Base-by-base conservation (phyloP, 2,888 invertebrate genomes). In the Acleris literana region DNA sequence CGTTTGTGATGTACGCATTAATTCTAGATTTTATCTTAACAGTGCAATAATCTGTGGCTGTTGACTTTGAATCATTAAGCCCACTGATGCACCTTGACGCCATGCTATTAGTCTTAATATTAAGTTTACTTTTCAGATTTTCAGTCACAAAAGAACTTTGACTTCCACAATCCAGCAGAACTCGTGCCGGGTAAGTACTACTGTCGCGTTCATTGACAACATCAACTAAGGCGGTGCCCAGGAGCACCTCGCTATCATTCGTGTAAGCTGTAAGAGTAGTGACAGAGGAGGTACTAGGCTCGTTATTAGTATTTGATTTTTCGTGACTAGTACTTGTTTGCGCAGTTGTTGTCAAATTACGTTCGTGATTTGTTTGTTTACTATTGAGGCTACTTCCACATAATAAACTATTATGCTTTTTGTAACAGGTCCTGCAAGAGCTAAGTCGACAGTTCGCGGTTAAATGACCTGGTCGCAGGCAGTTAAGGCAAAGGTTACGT, bases 101-200 rank as follows among this genome's bases (percentile, higher is more conserved):
- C 5, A 48, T 25, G 2, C 18, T 44, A 29, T 48, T 29, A 48
- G 25, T 22, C 17, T 46, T 29, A 48, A 58, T 48, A n/a, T 58
- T 58, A 58, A 58, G 57, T 46, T 58, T 48, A 5, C 6, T 48
- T 58, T 58, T 58, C 25, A 58, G 57, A 17, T 48, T 22, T 33
- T 58, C 57, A 29, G 57, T 48, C 2, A 58, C 17, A 17, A 58
- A 56, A 13, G 39, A 44, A 16, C 56, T 44, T 22, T 56, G 43
- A 18, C 57, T 48, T 7, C 57, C 57, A 13, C 46, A 46, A 7
- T 57, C 57, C 46, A 57, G 11, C 57, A 57, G 9, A 57, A 25
- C 29, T 48, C 57, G 46, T 57, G 57, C 48, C 29, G 17, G 29
- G 57, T 57, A 46, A n/a, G 17, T 54, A 17, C 17, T 57, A 18